These are phyloP conservation scores for Junonia oenone DNA, from an alignment of 2,888 invertebrate genomes.

Conservation along the genomic window DNA sequence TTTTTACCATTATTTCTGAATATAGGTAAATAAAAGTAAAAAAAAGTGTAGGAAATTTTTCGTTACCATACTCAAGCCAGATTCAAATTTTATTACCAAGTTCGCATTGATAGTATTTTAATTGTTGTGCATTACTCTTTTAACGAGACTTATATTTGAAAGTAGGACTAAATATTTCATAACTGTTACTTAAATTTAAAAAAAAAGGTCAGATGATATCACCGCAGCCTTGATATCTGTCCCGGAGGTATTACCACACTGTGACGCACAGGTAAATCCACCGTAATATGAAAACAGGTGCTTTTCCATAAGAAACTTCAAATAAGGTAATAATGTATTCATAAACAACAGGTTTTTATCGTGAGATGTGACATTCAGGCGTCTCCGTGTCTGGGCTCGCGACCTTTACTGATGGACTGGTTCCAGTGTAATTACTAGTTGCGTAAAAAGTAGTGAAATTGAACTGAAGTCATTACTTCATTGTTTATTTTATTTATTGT, in stretches of 20 bases:
- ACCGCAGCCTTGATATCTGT: slow-evolving; percentile 8
- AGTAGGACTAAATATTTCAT: neutral
- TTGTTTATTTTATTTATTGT: too few species aligned
- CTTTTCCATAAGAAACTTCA: neutral
- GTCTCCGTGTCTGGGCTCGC: slow-evolving; percentile 21
- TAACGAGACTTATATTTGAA: neutral
- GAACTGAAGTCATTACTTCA: neutral
- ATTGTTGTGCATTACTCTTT: too few species aligned
- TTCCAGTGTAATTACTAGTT: neutral
- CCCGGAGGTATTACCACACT: neutral
- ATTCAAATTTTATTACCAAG: too few species aligned
- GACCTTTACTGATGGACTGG: slow-evolving; percentile 17
- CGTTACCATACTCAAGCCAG: too few species aligned
- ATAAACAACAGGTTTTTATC: slow-evolving; percentile 11
- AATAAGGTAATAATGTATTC: neutral
- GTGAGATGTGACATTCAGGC: slow-evolving; percentile 12
- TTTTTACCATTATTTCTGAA: too few species aligned
- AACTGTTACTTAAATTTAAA: neutral
- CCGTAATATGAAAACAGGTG: slow-evolving; percentile 3
- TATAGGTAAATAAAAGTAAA: too few species aligned
- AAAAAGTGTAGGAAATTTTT: too few species aligned
- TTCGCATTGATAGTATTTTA: too few species aligned
- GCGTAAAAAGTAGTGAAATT: neutral
- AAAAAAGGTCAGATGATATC: slow-evolving; percentile 17
- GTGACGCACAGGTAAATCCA: slow-evolving; percentile 18